Evolutionary conservation across 2,113 vertebrate genomes (phyloP), one percentile per base, ranked within the genome.

Genomic region (Xenopus laevis): DNA sequence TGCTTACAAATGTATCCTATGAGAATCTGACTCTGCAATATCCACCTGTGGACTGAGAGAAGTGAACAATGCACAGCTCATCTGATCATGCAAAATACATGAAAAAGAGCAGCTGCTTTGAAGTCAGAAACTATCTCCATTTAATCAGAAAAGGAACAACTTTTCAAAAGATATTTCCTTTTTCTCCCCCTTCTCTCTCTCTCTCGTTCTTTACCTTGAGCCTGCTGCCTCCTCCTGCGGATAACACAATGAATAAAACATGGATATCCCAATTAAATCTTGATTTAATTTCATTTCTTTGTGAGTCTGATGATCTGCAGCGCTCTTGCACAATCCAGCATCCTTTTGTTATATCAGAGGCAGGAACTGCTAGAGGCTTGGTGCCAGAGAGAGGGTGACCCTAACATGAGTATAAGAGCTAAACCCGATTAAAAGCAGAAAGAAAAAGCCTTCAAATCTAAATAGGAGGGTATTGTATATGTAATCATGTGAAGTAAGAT

Each of bases 241-340:
- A 90, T 91, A 90, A 85, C 87, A 87, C 84, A 86, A 92, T 92
- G 89, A 91, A 91, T 93, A 91, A 93, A 88, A 94, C 92, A 93
- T 90, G 87, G 87, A 87, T 88, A 87, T 92, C 87, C 90, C 89
- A 94, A 93, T 95, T 95, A 95, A 90, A 89, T 88, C 87, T 88
- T 91, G 86, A 91, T 93, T 91, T 93, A 95, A 90, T 91, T 92
- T 91, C 87, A 89, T 86, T 85, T 88, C 89, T 91, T 92, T 91
- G 91, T 90, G 90, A 90, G 94, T 90, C 90, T 93, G 92, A 95
- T 92, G 91, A 94, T 93, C 91, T 91, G 83, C 68, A 89, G 89
- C 86, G 88, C 89, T 91, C 93, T 91, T 89, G 91, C 88, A 75
- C 61, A 78, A 86, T 86, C 74, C 88, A 89, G 88, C 86, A 88